These are phyloP conservation scores for Mormyrus iriodes DNA, from an alignment of 2,113 vertebrate species.

Conservation along the genomic window DNA sequence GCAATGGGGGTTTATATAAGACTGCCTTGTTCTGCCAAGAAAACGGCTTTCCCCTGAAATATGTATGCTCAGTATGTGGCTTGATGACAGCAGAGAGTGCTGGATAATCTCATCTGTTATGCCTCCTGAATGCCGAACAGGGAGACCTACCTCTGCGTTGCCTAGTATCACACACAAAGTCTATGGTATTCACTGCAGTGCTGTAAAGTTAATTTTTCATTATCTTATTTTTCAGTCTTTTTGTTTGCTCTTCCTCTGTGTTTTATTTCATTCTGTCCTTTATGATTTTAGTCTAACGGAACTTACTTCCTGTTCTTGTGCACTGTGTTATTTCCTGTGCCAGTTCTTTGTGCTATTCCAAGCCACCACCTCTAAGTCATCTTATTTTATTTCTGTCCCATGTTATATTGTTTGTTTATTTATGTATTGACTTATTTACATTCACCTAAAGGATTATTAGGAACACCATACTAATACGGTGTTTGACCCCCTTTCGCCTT, in stretches of 20 bases:
- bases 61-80: neutral
- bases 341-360: neutral
- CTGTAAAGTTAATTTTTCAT: neutral
- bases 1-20: neutral
- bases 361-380: neutral
- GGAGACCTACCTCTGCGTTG: neutral
- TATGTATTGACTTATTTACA: neutral
- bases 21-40: neutral
- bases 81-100: neutral
- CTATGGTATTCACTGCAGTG: neutral
- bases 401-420: neutral
- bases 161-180: neutral
- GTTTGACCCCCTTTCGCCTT: too few species aligned
- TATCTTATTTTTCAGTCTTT: neutral
- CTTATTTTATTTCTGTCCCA: neutral
- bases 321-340: neutral
- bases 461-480: too few species aligned
- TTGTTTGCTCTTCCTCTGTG: neutral
- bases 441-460: too few species aligned
- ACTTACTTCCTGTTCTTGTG: neutral
- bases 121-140: neutral
- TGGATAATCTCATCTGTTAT: neutral
- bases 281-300: neutral
- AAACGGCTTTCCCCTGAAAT: neutral
- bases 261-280: neutral